Evolutionary conservation across 2,888 invertebrate species (phyloP), one percentile per base, ranked within the genome.

Genomic region (Pseudococcus viburni): DNA sequence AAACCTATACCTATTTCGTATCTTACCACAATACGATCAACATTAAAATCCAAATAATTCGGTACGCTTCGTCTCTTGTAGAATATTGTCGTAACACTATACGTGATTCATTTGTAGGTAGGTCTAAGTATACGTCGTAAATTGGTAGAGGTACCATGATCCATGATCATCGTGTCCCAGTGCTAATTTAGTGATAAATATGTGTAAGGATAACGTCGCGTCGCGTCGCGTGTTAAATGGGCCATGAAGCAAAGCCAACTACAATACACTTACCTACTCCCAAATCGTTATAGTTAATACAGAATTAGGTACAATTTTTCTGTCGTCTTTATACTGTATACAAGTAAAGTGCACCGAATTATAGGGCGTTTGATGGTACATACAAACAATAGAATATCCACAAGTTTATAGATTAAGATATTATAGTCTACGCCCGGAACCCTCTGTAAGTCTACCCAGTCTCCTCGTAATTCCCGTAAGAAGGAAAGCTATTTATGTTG

Each of bases 171-270:
- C 26, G 26, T 33, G 68, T 33, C 33, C 26, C 42, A 80, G 42
- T 19, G 80, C 80, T 80, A 80, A 80, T 80, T 80, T 80, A 80
- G 80, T 80, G 80, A 80, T 80, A 80, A 80, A 80, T 80, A 80
- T 42, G 80, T 42, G 42, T 42, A 42, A 42, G 80, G 42, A 80
- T 80, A 26, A 33, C 26, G 26, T 33, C 26, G 26, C 26, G 26
- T 33, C 26, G 33, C 33, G 68, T 73, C 42, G 39, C 46, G 39
- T 80, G 80, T 80, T 80, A 80, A 80, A 80, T 80, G 80, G 80
- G 17, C 80, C 80, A 80, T 80, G 80, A 80, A 80, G 80, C 80
- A 80, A 9, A 42, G 80, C 68, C 68, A 73, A 73, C 7, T 9
- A 80, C 80, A 80, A 80, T 80, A 19, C 15, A 19, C 80, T 17